phyloP scores from a whole-genome alignment of 2,797 vertebrate species.

The Sebastiscus albofasciatus region DNA sequence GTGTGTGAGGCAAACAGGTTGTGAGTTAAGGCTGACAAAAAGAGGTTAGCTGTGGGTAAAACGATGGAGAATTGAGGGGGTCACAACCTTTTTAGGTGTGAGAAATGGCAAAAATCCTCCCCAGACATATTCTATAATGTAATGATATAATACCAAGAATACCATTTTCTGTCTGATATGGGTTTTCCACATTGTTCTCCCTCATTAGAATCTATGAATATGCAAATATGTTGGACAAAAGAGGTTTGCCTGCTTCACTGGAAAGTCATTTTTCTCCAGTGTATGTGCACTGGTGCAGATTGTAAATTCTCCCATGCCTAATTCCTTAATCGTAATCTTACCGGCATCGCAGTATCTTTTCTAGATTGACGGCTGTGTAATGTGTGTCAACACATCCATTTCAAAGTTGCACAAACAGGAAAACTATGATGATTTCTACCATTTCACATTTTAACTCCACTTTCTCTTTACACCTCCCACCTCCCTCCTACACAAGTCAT shows the following conservation, averaged over 20 bases:
- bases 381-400: neutral
- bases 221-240: neutral
- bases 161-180: neutral
- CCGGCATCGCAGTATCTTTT: neutral
- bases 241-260: neutral
- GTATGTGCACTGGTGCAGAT: neutral
- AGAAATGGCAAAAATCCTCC: neutral
- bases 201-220: neutral
- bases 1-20: neutral
- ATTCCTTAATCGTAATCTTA: neutral
- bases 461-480: neutral
- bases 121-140: neutral
- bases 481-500: neutral
- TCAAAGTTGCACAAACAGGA: neutral
- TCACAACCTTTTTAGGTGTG: neutral
- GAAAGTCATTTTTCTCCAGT: neutral
- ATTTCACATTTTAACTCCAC: neutral
- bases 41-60: neutral
- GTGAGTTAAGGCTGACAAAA: neutral
- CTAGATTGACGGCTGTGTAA: neutral
- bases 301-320: neutral
- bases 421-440: slow-evolving; percentile 7
- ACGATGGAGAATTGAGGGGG: neutral
- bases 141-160: neutral
- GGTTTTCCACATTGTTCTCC: neutral